phyloP scores from a whole-genome alignment of 2,797 vertebrate genomes.

The Semaprochilodus insignis region DNA sequence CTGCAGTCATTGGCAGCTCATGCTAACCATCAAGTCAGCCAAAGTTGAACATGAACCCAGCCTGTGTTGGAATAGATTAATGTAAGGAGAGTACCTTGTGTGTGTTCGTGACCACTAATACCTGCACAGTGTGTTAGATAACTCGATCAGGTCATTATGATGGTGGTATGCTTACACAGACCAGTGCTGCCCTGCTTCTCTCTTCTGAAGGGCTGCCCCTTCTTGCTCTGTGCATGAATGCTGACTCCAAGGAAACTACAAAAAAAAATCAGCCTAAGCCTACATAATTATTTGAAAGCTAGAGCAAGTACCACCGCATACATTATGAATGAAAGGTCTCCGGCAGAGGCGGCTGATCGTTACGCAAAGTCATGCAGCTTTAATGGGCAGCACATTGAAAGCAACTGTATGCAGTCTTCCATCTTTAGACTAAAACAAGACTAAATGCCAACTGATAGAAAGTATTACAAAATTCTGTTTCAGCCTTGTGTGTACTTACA shows the following conservation, averaged over 20 bases:
- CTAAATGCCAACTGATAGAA: conserved; percentile 19
- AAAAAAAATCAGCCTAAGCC: conserved; percentile 55
- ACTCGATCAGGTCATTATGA: not conserved
- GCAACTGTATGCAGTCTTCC: conserved; percentile 23
- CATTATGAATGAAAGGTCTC: conserved; percentile 60
- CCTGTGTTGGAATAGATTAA: not conserved
- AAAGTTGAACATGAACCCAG: not conserved
- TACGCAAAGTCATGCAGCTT: conserved; percentile 42
- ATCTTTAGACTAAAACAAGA: conserved; percentile 32
- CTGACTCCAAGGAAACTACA: conserved; percentile 62
- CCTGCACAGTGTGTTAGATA: not conserved
- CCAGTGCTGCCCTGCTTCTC: not conserved
- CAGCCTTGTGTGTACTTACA: not conserved
- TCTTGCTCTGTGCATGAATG: conserved; percentile 52
- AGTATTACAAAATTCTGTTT: conserved; percentile 12
- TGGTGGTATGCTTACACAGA: not conserved
- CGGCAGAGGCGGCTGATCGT: conserved; percentile 21
- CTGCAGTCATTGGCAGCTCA: too few relatives aligned
- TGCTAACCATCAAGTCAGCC: too few relatives aligned
- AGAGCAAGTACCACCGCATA: conserved; percentile 34
- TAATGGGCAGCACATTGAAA: conserved; percentile 38
- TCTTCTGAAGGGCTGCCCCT: conserved; percentile 13
- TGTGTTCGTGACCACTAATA: not conserved
- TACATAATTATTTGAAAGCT: conserved; percentile 53
- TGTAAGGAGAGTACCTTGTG: not conserved